A percentile compares a stretch with the other conserved stretches of the same genome.
Conservation (phyloP, 2,113 vertebrate genomes). For the Elachura formosa region DNA sequence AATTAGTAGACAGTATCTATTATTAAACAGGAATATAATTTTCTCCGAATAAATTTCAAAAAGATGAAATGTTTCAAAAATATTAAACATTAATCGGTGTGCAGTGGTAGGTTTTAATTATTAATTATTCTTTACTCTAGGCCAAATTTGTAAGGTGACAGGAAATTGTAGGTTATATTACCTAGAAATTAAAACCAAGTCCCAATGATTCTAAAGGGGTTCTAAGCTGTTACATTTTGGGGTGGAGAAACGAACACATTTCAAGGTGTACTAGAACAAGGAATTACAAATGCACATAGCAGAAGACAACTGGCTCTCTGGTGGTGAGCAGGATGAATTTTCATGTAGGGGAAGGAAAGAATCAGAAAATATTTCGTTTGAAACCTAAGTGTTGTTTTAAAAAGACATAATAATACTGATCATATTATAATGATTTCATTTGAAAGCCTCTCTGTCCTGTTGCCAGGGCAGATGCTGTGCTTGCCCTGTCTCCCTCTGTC, state of each 20-base stretch:
- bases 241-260: not conserved
- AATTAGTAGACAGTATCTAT: not conserved
- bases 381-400: slow-evolving; percentile 40
- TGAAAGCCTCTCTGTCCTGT: slow-evolving; percentile 48
- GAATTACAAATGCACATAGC: not conserved
- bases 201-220: not conserved
- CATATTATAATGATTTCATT: slow-evolving; percentile 21
- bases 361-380: not conserved
- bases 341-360: not conserved
- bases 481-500: not conserved
- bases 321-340: not conserved
- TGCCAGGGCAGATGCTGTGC: not conserved
- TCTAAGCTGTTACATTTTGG: not conserved
- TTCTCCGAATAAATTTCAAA: not conserved
- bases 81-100: not conserved
- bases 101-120: not conserved
- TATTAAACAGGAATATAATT: not conserved
- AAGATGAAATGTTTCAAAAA: not conserved
- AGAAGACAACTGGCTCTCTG: not conserved
- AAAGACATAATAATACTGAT: slow-evolving; percentile 34
- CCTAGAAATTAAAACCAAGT: not conserved
- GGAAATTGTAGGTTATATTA: not conserved
- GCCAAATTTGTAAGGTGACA: not conserved
- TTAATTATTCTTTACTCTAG: not conserved
- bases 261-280: not conserved